Conservation (phyloP, 92 coral and sea anemone genomes). For the Scolanthus callimorphus region DNA sequence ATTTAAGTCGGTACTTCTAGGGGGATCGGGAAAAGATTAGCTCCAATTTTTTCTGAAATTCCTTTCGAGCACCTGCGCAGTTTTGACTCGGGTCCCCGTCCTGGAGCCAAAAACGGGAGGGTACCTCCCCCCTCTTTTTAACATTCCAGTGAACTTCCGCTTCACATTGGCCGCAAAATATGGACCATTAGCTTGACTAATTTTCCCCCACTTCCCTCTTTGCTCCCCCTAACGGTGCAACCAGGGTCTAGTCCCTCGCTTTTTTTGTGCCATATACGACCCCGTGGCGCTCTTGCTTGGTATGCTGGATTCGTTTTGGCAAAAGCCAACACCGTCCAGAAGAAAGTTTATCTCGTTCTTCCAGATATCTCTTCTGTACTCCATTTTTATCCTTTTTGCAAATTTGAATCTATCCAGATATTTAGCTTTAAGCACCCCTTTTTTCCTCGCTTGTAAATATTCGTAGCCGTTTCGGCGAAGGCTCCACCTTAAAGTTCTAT, state of each 20-base stretch:
- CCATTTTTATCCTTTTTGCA: slow-evolving; percentile 17
- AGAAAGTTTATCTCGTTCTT: slow-evolving; percentile 1
- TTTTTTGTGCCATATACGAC: slow-evolving; percentile 14
- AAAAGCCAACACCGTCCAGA: slow-evolving; percentile 27
- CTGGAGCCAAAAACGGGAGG: slow-evolving; percentile 27
- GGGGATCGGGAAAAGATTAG: neutral
- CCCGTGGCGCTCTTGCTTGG: slow-evolving; percentile 22
- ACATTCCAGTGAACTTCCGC: slow-evolving; percentile 9
- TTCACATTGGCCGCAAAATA: slow-evolving; percentile 6
- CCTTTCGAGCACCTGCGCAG: slow-evolving; percentile 17
- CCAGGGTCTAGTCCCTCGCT: slow-evolving; percentile 19
- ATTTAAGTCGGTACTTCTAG: neutral
- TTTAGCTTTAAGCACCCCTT: slow-evolving; percentile 13
- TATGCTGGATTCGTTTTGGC: slow-evolving; percentile 5
- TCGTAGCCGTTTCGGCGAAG: slow-evolving; percentile 13
- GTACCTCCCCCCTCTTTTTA: slow-evolving; percentile 3
- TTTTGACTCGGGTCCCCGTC: slow-evolving; percentile 42
- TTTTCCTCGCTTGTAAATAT: slow-evolving; percentile 37
- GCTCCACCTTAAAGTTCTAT: slow-evolving; percentile 17
- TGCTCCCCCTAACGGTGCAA: too few relatives aligned
- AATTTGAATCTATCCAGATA: slow-evolving; percentile 16
- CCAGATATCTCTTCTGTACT: slow-evolving; percentile 9
- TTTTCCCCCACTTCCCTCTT: slow-evolving; percentile 31
- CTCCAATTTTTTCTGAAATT: neutral
- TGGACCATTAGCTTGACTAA: slow-evolving; percentile 11